Evolutionary conservation across 1,140 invertebrate species (phyloP).

Genomic region (Drosophila subobscura): DNA sequence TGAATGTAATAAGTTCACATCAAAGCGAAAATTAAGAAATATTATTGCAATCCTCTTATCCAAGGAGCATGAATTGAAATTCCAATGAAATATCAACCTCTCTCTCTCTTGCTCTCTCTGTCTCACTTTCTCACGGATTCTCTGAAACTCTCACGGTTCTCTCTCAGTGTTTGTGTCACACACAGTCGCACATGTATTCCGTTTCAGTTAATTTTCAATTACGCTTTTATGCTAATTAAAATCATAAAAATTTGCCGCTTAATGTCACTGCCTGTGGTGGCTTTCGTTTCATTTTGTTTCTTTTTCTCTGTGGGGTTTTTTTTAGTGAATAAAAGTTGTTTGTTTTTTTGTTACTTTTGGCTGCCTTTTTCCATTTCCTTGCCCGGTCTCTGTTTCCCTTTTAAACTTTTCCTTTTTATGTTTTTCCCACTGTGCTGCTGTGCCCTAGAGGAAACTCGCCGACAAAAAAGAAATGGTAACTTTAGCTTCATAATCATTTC

Average conservation of each 20-base stretch:
- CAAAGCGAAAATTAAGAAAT: conserved; percentile 30
- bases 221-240: conserved; percentile 81
- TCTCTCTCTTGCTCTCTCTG: background rate
- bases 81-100: conserved; percentile 4
- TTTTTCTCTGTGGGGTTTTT: conserved; percentile 20
- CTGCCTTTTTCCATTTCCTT: conserved; percentile 22
- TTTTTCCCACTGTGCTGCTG: conserved; percentile 41
- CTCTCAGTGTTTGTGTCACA: background rate
- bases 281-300: conserved; percentile 41
- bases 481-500: conserved; percentile 47
- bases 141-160: conserved; percentile 7
- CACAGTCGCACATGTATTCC: conserved; percentile 54
- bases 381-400: conserved; percentile 49
- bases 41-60: conserved; percentile 39
- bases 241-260: conserved; percentile 64
- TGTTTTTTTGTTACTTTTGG: conserved; percentile 43
- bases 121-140: background rate
- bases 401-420: conserved; percentile 51
- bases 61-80: conserved; percentile 38
- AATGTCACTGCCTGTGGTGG: conserved; percentile 53
- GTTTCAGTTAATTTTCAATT: conserved; percentile 80
- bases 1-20: conserved; percentile 21
- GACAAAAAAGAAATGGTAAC: conserved; percentile 40
- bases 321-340: conserved; percentile 41
- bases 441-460: conserved; percentile 39